Percentiles rank a stretch among this genome's conserved stretches.
phyloP scores from a whole-genome alignment of 37 sponge, comb jelly and placozoan species.

The Cliona cf. orientalis region DNA sequence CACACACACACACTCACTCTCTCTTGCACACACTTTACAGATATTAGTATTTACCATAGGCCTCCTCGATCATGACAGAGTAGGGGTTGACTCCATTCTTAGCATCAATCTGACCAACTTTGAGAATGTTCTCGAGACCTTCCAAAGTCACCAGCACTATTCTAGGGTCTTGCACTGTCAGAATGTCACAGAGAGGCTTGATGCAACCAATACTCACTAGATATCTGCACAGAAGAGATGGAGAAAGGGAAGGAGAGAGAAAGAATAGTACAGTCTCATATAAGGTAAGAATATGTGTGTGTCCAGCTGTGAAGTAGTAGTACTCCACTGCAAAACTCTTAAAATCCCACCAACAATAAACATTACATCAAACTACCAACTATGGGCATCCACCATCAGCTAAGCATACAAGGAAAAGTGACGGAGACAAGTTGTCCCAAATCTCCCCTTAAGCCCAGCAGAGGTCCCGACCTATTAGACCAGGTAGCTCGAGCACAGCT shows the following conservation, averaged over 20 bases:
- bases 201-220: slow-evolving; percentile 66
- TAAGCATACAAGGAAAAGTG: too few relatives aligned
- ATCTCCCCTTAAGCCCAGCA: too few relatives aligned
- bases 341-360: too few relatives aligned
- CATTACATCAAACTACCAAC: too few relatives aligned
- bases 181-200: slow-evolving; percentile 83
- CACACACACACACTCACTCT: neutral
- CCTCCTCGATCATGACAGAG: slow-evolving; percentile 65
- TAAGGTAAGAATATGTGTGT: too few relatives aligned
- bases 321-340: too few relatives aligned
- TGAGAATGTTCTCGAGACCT: slow-evolving; percentile 73
- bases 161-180: slow-evolving; percentile 75
- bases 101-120: slow-evolving; percentile 44
- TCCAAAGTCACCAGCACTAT: slow-evolving; percentile 77
- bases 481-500: too few relatives aligned
- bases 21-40: too few relatives aligned
- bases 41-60: slow-evolving; percentile 38
- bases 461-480: too few relatives aligned
- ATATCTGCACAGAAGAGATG: slow-evolving; percentile 48
- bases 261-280: neutral
- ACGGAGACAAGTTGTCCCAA: too few relatives aligned
- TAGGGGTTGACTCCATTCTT: slow-evolving; percentile 65
- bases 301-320: too few relatives aligned
- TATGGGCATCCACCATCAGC: too few relatives aligned
- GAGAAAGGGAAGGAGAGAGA: neutral